Evolutionary conservation across 1,140 invertebrate genomes (phyloP).

Genomic region (Thrips palmi): DNA sequence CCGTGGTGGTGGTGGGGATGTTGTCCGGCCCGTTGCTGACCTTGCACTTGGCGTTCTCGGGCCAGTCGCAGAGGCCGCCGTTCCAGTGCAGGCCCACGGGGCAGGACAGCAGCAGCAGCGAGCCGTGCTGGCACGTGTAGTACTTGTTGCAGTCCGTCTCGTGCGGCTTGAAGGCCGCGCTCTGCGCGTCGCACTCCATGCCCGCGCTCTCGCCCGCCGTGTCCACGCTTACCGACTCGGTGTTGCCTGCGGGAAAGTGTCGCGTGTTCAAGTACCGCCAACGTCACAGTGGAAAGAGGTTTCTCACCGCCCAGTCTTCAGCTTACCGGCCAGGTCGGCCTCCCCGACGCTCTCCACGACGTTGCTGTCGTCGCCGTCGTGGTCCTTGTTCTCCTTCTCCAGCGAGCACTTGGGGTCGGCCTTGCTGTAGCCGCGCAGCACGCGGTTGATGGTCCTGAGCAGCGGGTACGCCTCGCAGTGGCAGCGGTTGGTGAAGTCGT

Average conservation of each 20-base stretch:
- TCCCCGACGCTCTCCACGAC: constrained; percentile 1
- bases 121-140: constrained; percentile 55
- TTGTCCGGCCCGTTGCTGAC: constrained; percentile 11
- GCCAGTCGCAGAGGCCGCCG: constrained; percentile 58
- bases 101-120: constrained; percentile 42
- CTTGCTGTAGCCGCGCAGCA: constrained; percentile 39
- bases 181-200: constrained; percentile 6
- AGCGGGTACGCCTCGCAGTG: constrained; percentile 62
- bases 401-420: constrained; percentile 19
- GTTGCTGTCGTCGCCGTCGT: background rate
- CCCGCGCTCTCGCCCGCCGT: too few species aligned
- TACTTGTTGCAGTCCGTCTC: constrained; percentile 56
- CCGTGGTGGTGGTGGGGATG: constrained; percentile 15
- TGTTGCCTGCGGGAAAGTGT: too few species aligned
- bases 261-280: background rate
- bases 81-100: constrained; percentile 57
- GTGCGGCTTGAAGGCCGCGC: constrained; percentile 32
- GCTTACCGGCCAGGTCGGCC: background rate
- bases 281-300: constrained; percentile 25
- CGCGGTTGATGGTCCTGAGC: constrained; percentile 55
- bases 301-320: background rate
- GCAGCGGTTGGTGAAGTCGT: constrained; percentile 51
- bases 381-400: constrained; percentile 4
- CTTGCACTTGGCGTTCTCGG: constrained; percentile 18
- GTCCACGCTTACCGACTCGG: too few species aligned